Evolutionary conservation across 2,888 invertebrate genomes (phyloP).

Genomic region (Xanthostigma xanthostigma): DNA sequence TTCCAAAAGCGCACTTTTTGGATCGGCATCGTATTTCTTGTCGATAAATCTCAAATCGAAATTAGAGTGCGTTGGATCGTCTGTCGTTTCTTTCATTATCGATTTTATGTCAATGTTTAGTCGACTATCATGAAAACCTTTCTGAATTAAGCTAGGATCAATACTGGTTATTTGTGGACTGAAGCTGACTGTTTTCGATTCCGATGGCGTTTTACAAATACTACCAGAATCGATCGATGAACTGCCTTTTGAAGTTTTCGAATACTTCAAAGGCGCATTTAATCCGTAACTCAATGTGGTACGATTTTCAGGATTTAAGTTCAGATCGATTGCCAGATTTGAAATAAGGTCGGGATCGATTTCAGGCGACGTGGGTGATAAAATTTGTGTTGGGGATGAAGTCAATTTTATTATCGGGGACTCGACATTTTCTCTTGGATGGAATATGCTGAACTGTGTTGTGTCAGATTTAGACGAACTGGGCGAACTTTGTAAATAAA

Average conservation of each 20-base stretch:
- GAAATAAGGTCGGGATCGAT: conserved; percentile 27
- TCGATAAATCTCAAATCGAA: neutral
- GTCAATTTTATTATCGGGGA: neutral
- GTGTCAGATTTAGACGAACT: too few relatives aligned
- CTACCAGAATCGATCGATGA: conserved; percentile 23
- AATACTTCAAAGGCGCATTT: conserved; percentile 5
- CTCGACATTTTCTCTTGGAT: too few relatives aligned
- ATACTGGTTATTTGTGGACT: conserved; percentile 27
- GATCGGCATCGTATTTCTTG: neutral
- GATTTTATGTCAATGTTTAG: conserved; percentile 1
- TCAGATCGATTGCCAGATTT: conserved; percentile 29
- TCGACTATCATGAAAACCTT: conserved; percentile 11
- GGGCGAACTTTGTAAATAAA: too few relatives aligned
- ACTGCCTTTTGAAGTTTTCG: conserved; percentile 19
- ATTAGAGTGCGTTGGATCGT: conserved; percentile 5
- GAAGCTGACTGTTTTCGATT: conserved; percentile 28
- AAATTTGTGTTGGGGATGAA: conserved; percentile 9
- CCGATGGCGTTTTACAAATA: conserved; percentile 22
- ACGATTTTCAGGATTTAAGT: conserved; percentile 25
- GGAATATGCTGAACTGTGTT: too few relatives aligned
- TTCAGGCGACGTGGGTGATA: conserved; percentile 19
- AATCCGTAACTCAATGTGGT: conserved; percentile 20
- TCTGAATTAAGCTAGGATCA: conserved; percentile 10
- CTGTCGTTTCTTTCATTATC: conserved; percentile 16
- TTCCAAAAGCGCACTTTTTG: conserved; percentile 7